A percentile compares a stretch with the other conserved stretches of the same genome.
phyloP scores from a whole-genome alignment of 2,888 invertebrate genomes.

The Andrena praecox region DNA sequence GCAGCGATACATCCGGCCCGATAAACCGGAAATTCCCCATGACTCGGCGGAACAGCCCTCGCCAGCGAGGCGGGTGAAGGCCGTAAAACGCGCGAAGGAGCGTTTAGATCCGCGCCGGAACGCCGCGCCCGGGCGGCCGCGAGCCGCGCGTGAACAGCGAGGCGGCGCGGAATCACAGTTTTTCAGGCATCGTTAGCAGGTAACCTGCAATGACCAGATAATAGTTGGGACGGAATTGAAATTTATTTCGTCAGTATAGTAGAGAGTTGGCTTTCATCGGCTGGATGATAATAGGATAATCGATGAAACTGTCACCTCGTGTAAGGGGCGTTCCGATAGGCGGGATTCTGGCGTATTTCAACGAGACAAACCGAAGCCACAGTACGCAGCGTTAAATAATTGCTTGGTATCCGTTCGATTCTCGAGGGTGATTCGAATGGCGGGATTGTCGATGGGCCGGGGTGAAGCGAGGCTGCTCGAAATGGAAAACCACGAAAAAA shows the following conservation, averaged over 20 bases:
- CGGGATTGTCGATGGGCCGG: conserved; percentile 70
- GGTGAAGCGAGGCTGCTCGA: conserved; percentile 67
- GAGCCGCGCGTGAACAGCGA: not conserved
- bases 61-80: not conserved
- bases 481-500: conserved; percentile 76
- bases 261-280: conserved; percentile 56
- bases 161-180: conserved; percentile 45
- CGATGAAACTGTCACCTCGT: conserved; percentile 73
- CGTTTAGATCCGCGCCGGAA: not conserved
- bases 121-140: not conserved
- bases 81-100: not conserved
- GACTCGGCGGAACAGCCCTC: too few species aligned
- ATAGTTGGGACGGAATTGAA: conserved; percentile 47
- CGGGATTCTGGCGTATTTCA: conserved; percentile 72
- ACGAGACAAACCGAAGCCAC: conserved; percentile 75
- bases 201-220: conserved; percentile 55
- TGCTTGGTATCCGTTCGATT: conserved; percentile 76
- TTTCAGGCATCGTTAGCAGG: conserved; percentile 33
- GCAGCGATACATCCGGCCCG: too few species aligned
- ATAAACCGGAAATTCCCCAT: too few species aligned
- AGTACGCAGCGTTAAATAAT: conserved; percentile 76
- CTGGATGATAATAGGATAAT: conserved; percentile 73
- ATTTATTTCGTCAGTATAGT: conserved; percentile 62
- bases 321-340: conserved; percentile 71
- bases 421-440: conserved; percentile 75